These are phyloP conservation scores for Ephialtes manifestator DNA, from an alignment of 2,888 invertebrate species.

Conservation along the genomic window DNA sequence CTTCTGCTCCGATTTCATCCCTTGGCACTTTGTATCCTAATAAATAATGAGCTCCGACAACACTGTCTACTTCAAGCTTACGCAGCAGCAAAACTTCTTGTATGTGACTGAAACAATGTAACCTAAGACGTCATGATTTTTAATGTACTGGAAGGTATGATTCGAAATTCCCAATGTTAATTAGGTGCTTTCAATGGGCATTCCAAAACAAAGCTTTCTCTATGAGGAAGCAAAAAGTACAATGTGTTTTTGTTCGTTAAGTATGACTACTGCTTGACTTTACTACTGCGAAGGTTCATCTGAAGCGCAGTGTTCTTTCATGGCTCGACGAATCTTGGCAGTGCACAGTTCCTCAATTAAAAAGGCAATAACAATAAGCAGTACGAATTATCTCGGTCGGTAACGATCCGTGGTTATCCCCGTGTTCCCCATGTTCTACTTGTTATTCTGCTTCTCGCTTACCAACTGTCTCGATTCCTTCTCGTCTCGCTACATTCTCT, in stretches of 20 bases:
- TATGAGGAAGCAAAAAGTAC: background rate
- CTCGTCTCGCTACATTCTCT: constrained; percentile 58
- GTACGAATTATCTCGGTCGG: constrained; percentile 55
- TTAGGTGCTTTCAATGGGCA: no score
- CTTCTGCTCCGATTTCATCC: no score
- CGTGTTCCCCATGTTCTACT: background rate
- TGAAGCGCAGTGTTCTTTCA: background rate
- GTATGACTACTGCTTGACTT: constrained; percentile 17
- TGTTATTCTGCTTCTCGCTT: constrained; percentile 19
- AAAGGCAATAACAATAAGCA: constrained; percentile 30
- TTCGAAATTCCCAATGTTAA: no score
- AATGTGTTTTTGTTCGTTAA: background rate
- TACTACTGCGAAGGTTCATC: constrained; percentile 24
- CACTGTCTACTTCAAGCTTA: no score
- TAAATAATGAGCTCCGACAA: no score
- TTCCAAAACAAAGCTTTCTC: no score
- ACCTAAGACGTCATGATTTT: no score
- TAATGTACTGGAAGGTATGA: no score
- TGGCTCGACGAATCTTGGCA: constrained; percentile 13
- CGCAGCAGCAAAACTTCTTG: no score
- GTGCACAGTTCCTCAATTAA: constrained; percentile 14
- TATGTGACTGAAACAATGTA: no score
- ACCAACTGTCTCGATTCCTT: constrained; percentile 25
- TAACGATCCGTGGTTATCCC: constrained; percentile 51
- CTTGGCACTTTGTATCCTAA: no score